Conservation (phyloP, 2,888 invertebrate genomes). For the Stenchaetothrips biformis region DNA sequence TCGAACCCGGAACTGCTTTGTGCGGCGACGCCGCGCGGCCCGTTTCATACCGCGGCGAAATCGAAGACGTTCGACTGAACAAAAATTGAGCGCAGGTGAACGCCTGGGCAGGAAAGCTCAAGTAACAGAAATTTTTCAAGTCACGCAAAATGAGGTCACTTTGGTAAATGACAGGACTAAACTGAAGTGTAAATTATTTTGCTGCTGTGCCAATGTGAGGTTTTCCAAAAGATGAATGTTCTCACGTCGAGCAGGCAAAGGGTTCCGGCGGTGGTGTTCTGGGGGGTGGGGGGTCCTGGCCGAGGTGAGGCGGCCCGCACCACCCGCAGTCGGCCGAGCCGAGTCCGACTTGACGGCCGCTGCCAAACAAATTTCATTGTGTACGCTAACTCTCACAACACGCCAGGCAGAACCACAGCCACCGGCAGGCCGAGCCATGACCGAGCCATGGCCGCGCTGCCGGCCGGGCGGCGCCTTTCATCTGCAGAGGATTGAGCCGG, state of each 20-base stretch:
- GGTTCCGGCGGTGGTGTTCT: not conserved
- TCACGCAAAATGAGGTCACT: no score
- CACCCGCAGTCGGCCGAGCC: not conserved
- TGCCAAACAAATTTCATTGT: conserved; percentile 19
- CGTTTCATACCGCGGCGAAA: no score
- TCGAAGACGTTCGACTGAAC: no score
- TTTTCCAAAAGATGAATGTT: not conserved
- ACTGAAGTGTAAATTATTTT: no score
- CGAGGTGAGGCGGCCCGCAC: not conserved
- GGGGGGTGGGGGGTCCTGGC: not conserved
- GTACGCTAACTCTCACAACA: conserved; percentile 20
- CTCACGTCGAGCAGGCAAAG: not conserved
- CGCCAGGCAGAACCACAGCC: not conserved
- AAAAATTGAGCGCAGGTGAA: no score
- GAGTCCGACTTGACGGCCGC: not conserved
- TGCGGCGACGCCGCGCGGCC: no score
- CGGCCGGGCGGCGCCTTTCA: not conserved
- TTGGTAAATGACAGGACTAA: no score
- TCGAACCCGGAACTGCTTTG: no score
- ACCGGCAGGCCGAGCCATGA: not conserved
- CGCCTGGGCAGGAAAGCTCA: no score
- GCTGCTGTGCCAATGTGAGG: not conserved
- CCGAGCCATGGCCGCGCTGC: not conserved
- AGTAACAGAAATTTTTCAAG: no score
- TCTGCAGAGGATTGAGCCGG: conserved; percentile 12